Evolutionary conservation across 2,888 invertebrate genomes (phyloP), one percentile per base, ranked within the genome.

Genomic region (Caradrina clavipalpis): DNA sequence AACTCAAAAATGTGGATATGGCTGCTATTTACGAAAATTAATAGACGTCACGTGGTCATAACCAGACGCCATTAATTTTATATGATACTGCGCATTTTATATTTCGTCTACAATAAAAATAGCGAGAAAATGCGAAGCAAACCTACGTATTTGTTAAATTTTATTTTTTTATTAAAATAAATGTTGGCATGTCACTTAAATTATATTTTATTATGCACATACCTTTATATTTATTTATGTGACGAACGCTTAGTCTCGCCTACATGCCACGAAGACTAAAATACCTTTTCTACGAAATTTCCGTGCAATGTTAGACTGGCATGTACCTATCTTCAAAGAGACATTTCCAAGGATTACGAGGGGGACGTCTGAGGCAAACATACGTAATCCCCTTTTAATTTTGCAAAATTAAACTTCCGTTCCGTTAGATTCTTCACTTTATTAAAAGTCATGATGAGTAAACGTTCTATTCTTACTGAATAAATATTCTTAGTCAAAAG

Each of bases 11-110:
- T 65, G 69, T 69, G 49, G 35, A 62, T 63, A 76, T 60, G 50
- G 68, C 45, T 54, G 64, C 69, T 63, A 71, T 79, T 65, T 55
- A 53, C 57, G 45, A 67, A 63, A 66, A 71, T 73, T 79, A 76
- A 82, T 79, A 42, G 82, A 19, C 50, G n/a, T 35, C 67, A 68
- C 72, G 64, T 73, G 82, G 55, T 61, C 80, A 73, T 82, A 70
- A 68, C 56, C 49, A 53, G 57, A 47, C 26, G 53, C 53, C 63
- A 80, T 73, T 76, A 73, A 58, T 76, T 80, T 79, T 73, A 39
- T 58, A 51, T 66, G 57, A 47, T 42, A 54, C 60, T 51, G 55
- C 51, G 73, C 45, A 66, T 78, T 70, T 78, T 71, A 55, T 69
- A 53, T 63, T 50, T 57, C 35, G 42, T 60, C 65, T 54, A 63